A percentile compares a stretch with the other conserved stretches of the same genome.
These are phyloP conservation scores for Nothoprocta pentlandii DNA, from an alignment of 2,113 vertebrate genomes.

Conservation along the genomic window DNA sequence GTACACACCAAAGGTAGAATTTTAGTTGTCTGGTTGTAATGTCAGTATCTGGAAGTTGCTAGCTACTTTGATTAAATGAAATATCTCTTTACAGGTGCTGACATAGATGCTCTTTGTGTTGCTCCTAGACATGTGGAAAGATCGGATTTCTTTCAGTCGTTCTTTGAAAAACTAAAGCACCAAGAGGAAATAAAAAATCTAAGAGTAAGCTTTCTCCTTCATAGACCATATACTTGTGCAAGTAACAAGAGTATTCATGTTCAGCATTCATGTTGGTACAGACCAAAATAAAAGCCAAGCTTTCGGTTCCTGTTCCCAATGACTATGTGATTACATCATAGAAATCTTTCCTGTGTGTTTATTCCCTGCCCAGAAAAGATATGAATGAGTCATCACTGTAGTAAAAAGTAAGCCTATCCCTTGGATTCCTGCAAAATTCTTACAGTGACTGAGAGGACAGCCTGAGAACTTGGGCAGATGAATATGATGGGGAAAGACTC, in stretches of 20 bases:
- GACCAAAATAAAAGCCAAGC: not conserved
- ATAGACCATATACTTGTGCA: not conserved
- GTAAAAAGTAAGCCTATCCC: not conserved
- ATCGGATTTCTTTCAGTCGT: slow-evolving; percentile 94
- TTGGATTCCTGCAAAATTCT: not conserved
- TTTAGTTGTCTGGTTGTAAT: not conserved
- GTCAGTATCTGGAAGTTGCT: not conserved
- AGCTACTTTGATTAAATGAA: not conserved
- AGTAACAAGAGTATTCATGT: not conserved
- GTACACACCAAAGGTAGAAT: slow-evolving; percentile 97
- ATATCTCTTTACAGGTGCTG: slow-evolving; percentile 85
- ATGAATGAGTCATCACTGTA: not conserved
- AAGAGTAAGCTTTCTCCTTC: slow-evolving; percentile 80
- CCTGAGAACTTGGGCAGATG: not conserved
- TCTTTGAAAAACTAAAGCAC: slow-evolving; percentile 94
- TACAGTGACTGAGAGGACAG: not conserved
- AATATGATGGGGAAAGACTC: not conserved
- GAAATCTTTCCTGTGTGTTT: not conserved
- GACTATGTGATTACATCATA: not conserved
- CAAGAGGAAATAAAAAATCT: slow-evolving; percentile 93
- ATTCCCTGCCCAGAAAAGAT: not conserved
- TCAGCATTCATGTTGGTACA: rapidly evolving
- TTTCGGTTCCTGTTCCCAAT: not conserved
- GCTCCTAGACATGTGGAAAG: slow-evolving; percentile 95
- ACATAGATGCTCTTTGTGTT: slow-evolving; percentile 97